A percentile compares a stretch with the other conserved stretches of the same genome.
Evolutionary conservation across 64 coral and sea anemone species (phyloP).

Genomic region (Stichodactyla helianthus): DNA sequence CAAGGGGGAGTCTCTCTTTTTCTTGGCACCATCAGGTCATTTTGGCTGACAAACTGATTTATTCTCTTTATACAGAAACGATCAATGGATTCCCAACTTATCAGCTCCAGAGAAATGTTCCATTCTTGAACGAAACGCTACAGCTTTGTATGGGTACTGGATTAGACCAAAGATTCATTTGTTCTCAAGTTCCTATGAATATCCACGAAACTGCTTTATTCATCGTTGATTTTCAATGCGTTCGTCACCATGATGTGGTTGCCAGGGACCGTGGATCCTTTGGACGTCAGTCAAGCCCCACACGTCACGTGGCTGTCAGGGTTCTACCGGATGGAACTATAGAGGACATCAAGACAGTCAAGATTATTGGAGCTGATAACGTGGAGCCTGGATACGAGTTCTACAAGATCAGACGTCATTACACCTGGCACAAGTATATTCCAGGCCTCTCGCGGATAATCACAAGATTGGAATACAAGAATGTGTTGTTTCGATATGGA

Average conservation of each 20-base stretch:
- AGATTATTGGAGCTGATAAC: not conserved
- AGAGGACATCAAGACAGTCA: constrained; percentile 14
- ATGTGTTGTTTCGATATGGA: constrained; percentile 1
- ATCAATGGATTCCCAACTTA: constrained; percentile 19
- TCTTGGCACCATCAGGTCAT: not conserved
- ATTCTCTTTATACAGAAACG: not conserved
- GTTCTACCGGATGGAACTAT: not conserved
- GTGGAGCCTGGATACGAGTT: not conserved
- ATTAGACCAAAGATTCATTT: not conserved
- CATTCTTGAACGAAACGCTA: constrained; percentile 13
- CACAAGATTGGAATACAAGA: constrained; percentile 7
- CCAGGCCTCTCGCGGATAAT: not conserved
- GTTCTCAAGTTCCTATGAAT: not conserved
- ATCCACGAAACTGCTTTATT: not conserved
- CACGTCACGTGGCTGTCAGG: not conserved
- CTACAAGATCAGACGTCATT: constrained; percentile 17
- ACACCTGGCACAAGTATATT: constrained; percentile 5
- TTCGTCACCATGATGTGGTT: constrained; percentile 14
- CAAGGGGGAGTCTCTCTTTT: no score
- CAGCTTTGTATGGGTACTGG: not conserved
- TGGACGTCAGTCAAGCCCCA: constrained; percentile 19
- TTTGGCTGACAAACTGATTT: not conserved
- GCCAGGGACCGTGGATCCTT: constrained; percentile 1
- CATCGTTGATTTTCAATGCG: constrained; percentile 6
- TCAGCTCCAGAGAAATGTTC: not conserved